A percentile compares a stretch with the other conserved stretches of the same genome.
Conservation (phyloP, 2,797 vertebrate species). For the Malurus splendens region DNA sequence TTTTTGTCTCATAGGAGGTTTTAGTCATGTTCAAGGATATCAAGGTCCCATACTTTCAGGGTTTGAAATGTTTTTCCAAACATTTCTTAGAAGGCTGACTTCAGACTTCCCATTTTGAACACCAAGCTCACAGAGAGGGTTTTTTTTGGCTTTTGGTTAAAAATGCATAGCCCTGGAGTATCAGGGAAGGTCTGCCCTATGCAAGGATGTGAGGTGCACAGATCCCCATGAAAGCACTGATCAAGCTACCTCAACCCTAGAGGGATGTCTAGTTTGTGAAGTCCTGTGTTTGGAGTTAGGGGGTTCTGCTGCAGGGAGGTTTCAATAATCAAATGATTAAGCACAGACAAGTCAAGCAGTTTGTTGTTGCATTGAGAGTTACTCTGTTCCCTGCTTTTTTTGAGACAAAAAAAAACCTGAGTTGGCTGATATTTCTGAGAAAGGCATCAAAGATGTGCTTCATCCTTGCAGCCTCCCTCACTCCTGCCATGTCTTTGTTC, state of each 20-base stretch:
- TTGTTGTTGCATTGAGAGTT: not conserved
- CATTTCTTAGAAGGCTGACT: not conserved
- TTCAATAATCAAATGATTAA: not conserved
- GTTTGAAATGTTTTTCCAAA: not conserved
- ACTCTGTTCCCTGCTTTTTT: not conserved
- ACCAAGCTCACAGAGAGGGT: not conserved
- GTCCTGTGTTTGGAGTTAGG: not conserved
- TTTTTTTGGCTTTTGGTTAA: not conserved
- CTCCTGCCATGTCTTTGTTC: rapidly evolving
- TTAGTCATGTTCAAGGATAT: not conserved
- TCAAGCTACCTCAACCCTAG: not conserved
- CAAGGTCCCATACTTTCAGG: not conserved
- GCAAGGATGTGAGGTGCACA: rapidly evolving
- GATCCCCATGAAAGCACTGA: not conserved
- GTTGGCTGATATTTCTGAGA: not conserved
- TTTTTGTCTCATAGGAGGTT: not conserved
- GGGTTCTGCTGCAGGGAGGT: not conserved
- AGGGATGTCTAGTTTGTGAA: not conserved
- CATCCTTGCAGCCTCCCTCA: not conserved
- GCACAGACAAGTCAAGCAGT: not conserved
- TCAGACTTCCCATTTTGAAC: not conserved
- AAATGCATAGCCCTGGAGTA: not conserved
- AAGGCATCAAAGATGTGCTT: rapidly evolving
- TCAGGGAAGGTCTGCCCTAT: not conserved
- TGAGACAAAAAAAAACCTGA: rapidly evolving